These are phyloP conservation scores for Lordiphosa mommai DNA, from an alignment of 1,140 invertebrate species.

Conservation along the genomic window DNA sequence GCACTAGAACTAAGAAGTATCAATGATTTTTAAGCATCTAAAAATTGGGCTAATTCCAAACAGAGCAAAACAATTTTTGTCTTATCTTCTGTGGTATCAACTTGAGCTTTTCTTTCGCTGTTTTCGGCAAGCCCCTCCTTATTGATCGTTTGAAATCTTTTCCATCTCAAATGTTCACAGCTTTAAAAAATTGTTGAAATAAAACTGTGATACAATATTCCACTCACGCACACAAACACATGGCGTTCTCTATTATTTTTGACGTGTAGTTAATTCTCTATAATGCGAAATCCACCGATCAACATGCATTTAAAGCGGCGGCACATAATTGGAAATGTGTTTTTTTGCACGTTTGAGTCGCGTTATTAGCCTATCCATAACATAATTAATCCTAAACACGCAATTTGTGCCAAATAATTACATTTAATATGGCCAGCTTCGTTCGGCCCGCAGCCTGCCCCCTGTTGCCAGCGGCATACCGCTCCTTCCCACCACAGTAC, in stretches of 20 bases:
- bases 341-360: slow-evolving; percentile 61
- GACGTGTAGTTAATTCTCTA: slow-evolving; percentile 45
- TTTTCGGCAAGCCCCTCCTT: no score
- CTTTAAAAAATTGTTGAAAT: slow-evolving; percentile 19
- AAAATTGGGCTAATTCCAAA: no score
- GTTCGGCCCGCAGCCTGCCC: slow-evolving; percentile 9
- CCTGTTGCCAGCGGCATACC: neutral
- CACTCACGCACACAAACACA: slow-evolving; percentile 38
- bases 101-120: no score
- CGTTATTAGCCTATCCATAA: slow-evolving; percentile 69
- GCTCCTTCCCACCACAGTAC: slow-evolving; percentile 2
- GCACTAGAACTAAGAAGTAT: no score
- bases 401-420: slow-evolving; percentile 76
- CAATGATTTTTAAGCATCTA: no score
- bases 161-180: slow-evolving; percentile 7
- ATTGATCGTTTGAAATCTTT: no score
- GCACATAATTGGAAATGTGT: slow-evolving; percentile 63
- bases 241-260: slow-evolving; percentile 21
- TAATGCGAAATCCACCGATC: slow-evolving; percentile 47
- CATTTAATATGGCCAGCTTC: slow-evolving; percentile 55
- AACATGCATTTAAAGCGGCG: slow-evolving; percentile 39
- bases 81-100: no score
- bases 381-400: slow-evolving; percentile 78
- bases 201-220: slow-evolving; percentile 27
- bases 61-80: no score